phyloP scores from a whole-genome alignment of 2,113 vertebrate genomes.

The Garra rufa region DNA sequence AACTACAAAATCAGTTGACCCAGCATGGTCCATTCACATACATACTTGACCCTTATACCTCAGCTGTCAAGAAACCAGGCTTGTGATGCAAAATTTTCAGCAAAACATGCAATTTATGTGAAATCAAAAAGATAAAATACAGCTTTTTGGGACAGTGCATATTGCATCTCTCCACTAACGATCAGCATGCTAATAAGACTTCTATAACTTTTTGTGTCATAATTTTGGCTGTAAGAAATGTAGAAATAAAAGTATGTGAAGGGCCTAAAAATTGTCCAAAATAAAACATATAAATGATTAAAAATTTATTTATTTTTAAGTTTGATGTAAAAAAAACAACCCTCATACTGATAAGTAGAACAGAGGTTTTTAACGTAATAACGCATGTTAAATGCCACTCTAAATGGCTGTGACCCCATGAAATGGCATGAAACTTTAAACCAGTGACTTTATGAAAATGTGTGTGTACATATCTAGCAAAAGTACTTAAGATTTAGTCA shows the following conservation, averaged over 20 bases:
- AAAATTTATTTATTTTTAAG: too few species aligned
- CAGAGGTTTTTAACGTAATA: background rate
- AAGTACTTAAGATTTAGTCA: conserved; percentile 55
- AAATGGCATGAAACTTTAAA: conserved; percentile 16
- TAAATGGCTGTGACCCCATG: background rate
- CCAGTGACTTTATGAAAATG: conserved; percentile 56
- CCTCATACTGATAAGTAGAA: background rate
- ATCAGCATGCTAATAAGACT: background rate
- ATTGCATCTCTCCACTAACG: background rate
- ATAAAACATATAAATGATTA: too few species aligned
- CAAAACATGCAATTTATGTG: background rate
- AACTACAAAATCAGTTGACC: background rate
- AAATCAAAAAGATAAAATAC: background rate
- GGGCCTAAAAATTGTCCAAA: background rate
- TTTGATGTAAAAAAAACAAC: background rate
- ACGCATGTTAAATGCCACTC: conserved; percentile 1
- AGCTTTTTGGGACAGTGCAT: background rate
- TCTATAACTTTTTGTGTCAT: background rate
- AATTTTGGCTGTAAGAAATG: background rate
- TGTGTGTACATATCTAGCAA: conserved; percentile 48
- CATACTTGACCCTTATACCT: background rate
- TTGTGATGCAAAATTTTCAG: background rate
- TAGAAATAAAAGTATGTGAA: background rate
- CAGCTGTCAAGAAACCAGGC: background rate
- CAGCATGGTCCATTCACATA: background rate